phyloP scores from a whole-genome alignment of 1,140 invertebrate genomes.

The Cherax quadricarinatus region DNA sequence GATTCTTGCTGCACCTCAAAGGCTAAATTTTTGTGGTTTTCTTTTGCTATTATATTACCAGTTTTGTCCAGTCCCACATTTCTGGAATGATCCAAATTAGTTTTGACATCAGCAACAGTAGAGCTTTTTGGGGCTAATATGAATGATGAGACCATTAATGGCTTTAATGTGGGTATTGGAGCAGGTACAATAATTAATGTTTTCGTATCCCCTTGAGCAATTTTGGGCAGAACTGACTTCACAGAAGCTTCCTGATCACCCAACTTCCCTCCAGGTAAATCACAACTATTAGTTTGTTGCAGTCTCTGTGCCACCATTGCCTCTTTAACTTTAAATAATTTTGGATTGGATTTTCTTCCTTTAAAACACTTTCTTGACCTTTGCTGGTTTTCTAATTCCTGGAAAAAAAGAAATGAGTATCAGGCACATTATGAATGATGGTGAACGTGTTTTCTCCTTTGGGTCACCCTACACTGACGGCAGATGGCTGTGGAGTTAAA shows the following conservation, averaged over 20 bases:
- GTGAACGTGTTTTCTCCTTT: no score
- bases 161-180: neutral
- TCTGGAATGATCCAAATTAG: neutral
- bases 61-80: neutral
- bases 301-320: neutral
- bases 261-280: neutral
- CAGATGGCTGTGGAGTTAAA: no score
- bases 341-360: neutral
- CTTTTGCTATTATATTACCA: neutral
- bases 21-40: neutral
- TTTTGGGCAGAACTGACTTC: constrained; percentile 41
- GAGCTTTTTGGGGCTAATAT: neutral
- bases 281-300: neutral
- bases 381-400: neutral
- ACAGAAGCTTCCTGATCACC: neutral
- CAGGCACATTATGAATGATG: neutral
- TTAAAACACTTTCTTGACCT: neutral
- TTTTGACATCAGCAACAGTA: constrained; percentile 2
- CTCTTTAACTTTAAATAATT: neutral
- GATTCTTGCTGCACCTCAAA: neutral
- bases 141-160: neutral
- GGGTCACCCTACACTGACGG: no score
- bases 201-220: constrained; percentile 20
- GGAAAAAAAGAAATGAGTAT: neutral
- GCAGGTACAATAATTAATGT: constrained; percentile 30